Evolutionary conservation across 30 jellyfish, hydroid and myxozoan species (phyloP).

Genomic region (Aurelia aurita complex sp. Pacific): DNA sequence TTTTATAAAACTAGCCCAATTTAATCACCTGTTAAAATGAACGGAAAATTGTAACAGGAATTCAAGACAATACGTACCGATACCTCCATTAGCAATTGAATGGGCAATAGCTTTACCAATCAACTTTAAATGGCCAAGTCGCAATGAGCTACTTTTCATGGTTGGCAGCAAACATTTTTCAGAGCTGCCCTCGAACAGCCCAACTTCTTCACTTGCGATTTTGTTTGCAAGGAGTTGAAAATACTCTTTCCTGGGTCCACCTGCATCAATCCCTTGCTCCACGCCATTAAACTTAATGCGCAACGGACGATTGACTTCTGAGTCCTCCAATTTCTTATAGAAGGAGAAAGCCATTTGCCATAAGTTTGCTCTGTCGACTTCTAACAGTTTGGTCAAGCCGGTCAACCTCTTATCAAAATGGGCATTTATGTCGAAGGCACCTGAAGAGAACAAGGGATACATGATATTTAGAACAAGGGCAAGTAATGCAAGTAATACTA

Average conservation of each 20-base stretch:
- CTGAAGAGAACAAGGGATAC: no score
- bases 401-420: no score
- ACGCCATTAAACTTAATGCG: background rate
- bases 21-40: no score
- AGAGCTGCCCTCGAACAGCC: background rate
- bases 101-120: background rate
- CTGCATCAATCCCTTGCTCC: background rate
- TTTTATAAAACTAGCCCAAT: no score
- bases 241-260: background rate
- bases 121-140: background rate
- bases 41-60: background rate
- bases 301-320: background rate
- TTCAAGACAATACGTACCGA: background rate
- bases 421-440: no score
- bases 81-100: conserved; percentile 5
- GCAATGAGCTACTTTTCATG: conserved; percentile 4
- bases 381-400: no score
- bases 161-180: background rate
- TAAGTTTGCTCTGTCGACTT: no score
- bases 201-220: background rate
- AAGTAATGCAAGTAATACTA: no score
- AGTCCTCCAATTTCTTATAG: background rate
- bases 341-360: background rate
- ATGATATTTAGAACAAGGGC: no score
- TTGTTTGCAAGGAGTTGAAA: conserved; percentile 1